These are phyloP conservation scores for Galago senegalensis DNA, from an alignment of 2,797 vertebrate species.

Conservation along the genomic window DNA sequence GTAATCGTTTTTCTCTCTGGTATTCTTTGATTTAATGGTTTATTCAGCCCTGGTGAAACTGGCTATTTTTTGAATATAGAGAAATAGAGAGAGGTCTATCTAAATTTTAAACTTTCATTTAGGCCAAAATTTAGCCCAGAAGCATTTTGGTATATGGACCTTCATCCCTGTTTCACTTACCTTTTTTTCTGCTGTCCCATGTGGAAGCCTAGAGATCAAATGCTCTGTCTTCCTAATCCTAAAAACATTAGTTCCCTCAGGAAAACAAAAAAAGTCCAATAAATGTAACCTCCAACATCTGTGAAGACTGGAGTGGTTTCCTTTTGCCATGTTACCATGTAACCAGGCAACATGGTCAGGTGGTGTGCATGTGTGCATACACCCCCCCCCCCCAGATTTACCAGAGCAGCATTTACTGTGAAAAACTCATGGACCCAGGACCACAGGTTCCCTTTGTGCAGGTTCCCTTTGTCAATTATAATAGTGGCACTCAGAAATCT, in stretches of 20 bases:
- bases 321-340: background rate
- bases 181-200: background rate
- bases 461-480: background rate
- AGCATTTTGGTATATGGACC: background rate
- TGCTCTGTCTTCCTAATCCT: background rate
- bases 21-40: slow-evolving; percentile 25
- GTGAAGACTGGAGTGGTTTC: background rate
- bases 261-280: background rate
- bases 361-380: too few relatives aligned
- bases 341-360: background rate
- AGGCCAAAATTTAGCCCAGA: background rate
- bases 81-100: background rate
- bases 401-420: background rate
- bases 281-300: background rate
- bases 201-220: background rate
- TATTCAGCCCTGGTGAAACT: background rate
- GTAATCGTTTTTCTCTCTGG: background rate
- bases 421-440: background rate
- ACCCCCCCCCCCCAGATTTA: background rate
- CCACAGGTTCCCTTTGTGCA: background rate
- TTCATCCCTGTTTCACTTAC: slow-evolving; percentile 8
- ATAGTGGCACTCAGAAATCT: background rate
- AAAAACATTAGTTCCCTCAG: background rate
- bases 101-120: background rate
- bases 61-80: background rate